A percentile compares a stretch with the other conserved stretches of the same genome.
These are phyloP conservation scores for Thera obeliscata DNA, from an alignment of 2,888 invertebrate genomes.

Conservation along the genomic window DNA sequence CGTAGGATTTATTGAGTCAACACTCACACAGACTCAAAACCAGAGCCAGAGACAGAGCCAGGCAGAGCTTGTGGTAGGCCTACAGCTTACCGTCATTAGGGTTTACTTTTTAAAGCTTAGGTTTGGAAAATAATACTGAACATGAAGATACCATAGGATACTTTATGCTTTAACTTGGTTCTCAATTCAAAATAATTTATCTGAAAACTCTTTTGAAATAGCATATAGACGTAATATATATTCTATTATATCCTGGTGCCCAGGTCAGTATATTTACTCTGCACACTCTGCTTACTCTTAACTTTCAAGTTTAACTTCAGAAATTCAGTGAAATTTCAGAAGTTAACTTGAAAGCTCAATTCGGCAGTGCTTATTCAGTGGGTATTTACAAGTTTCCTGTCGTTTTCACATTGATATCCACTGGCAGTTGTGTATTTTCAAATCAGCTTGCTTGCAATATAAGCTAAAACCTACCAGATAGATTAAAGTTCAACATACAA, in stretches of 20 bases:
- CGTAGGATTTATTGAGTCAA: too few relatives aligned
- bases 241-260: slow-evolving; percentile 3
- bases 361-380: slow-evolving; percentile 6
- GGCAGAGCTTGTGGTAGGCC: too few relatives aligned
- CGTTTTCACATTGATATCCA: neutral
- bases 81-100: too few relatives aligned
- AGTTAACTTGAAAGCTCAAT: neutral
- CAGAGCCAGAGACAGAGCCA: too few relatives aligned
- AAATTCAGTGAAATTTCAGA: neutral
- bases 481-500: too few relatives aligned
- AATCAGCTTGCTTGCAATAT: slow-evolving; percentile 4
- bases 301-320: too few relatives aligned
- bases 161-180: neutral
- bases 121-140: too few relatives aligned
- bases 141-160: too few relatives aligned
- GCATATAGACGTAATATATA: neutral
- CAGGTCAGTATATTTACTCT: neutral
- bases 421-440: slow-evolving; percentile 1
- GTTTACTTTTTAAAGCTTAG: too few relatives aligned
- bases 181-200: slow-evolving; percentile 14
- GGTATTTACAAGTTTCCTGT: slow-evolving; percentile 9
- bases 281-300: too few relatives aligned
- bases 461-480: neutral
- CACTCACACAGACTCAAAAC: too few relatives aligned
- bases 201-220: slow-evolving; percentile 14